Base-by-base conservation (phyloP, 1,140 invertebrate species). In the Prorops nasuta region DNA sequence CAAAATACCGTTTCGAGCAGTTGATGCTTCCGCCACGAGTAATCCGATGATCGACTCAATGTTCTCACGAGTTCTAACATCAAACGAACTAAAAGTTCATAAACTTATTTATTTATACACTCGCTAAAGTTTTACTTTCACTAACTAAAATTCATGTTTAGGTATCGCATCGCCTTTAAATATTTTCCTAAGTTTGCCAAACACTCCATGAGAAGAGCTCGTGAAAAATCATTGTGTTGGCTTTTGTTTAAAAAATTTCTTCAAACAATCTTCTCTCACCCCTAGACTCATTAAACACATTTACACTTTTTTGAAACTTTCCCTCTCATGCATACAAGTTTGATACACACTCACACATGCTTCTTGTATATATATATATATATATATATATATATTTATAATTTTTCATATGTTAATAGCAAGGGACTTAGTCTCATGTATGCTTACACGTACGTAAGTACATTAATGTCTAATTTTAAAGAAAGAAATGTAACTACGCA, bases 51-150 rank as follows among this genome's bases (percentile, higher is more conserved):
- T 59, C 47, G 51, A 59, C 43, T 43, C 49, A 46, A 49, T 44
- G 39, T 44, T 58, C 36, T 36, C 39, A 19, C 37, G 37, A 46
- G 20, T 49, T 48, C 48, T 46, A 48, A 55, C 56, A 48, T 59
- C 44, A 60, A 60, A 60, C 44, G 42, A 59, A 59, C 35, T 36
- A 17, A 12, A 59, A 60, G 31, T 35, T n/a, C 21, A 47, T 60
- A 55, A 59, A 59, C 48, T 59, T 59, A 55, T 53, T 51, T 48
- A 43, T 28, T 48, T 44, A 47, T 45, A 55, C 48, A 48, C 37
- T 32, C 6, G 37, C 41, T 47, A 56, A 51, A 59, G 36, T 20
- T 12, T 54, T 46, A 54, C 15, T 24, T n/a, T 34, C 34, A 36
- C 28, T 42, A 50, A 55, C 41, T 46, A 55, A 58, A 55, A 44